phyloP scores from a whole-genome alignment of 92 coral and sea anemone species.

The Epizoanthus fatuus region DNA sequence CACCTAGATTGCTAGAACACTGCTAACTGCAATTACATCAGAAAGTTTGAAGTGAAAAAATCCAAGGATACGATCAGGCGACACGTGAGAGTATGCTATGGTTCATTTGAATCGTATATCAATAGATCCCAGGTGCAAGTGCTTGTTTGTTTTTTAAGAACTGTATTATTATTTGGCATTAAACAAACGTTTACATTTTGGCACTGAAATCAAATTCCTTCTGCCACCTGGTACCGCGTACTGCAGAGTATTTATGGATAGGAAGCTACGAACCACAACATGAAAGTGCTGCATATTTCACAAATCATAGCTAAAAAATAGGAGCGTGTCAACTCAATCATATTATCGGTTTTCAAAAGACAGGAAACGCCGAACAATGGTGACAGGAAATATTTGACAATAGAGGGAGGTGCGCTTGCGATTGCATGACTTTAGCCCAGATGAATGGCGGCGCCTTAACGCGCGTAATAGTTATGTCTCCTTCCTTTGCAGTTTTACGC shows the following conservation, averaged over 20 bases:
- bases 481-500: too few relatives aligned
- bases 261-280: background rate
- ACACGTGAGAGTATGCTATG: background rate
- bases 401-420: conserved; percentile 6
- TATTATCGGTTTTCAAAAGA: conserved; percentile 8
- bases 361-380: conserved; percentile 30
- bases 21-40: background rate
- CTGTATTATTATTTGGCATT: background rate
- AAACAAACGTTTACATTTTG: conserved; percentile 7
- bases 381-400: conserved; percentile 34
- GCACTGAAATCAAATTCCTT: background rate
- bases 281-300: background rate
- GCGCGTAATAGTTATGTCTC: background rate
- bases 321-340: background rate
- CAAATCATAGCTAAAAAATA: background rate
- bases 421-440: conserved; percentile 54
- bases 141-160: background rate
- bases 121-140: background rate
- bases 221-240: background rate
- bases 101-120: conserved; percentile 12
- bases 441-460: background rate
- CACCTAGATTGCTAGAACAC: background rate
- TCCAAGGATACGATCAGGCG: too few relatives aligned
- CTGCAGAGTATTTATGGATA: background rate
- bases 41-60: too few relatives aligned